Evolutionary conservation across 2,113 vertebrate genomes (phyloP), one percentile per base, ranked within the genome.

Genomic region (Pseudois nayaur): DNA sequence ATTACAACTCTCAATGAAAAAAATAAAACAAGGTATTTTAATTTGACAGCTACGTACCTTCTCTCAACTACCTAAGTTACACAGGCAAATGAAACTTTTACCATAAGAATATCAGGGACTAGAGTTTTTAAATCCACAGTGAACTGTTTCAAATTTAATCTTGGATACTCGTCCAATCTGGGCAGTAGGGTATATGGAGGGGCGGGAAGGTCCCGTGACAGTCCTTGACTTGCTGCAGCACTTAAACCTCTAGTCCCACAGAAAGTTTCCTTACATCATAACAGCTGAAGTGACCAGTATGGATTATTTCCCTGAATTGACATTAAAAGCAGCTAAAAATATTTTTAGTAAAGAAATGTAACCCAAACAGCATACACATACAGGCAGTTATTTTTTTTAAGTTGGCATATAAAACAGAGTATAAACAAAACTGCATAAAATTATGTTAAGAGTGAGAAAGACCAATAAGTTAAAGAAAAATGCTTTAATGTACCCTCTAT

Each of bases 401-500:
- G 21, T 36, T 6, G 15, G 52, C 48, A 45, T 36, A 3, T 62
- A 67, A 52, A 12, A 36, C 15, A 55, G 13, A 83, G 2, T 33
- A 43, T 85, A 67, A 71, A 76, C 13, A 19, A 78, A 62, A 43
- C 57, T 43, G 16, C 36, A 40, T 31, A 43, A 45, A 89, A 87
- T 15, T 9, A 57, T 40, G 29, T 40, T 14, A 54, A 50, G 23
- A 64, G 6, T 76, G 57, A 94, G 83, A 57, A 83, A 45, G 54
- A 83, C 6, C n/a, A 84, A 52, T 31, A 74, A 21, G 3, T 87
- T 57, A 27, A 64, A 88, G 45, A 59, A 87, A 79, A 8, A 27
- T 13, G 43, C 0, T 96, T 92, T 74, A 52, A 98, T 94, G 98
- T 97, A 98, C 98, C 98, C 83, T 87, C 96, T 93, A 19, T 31